Conservation (phyloP, 2,797 vertebrate genomes). For the Neostethus bicornis region DNA sequence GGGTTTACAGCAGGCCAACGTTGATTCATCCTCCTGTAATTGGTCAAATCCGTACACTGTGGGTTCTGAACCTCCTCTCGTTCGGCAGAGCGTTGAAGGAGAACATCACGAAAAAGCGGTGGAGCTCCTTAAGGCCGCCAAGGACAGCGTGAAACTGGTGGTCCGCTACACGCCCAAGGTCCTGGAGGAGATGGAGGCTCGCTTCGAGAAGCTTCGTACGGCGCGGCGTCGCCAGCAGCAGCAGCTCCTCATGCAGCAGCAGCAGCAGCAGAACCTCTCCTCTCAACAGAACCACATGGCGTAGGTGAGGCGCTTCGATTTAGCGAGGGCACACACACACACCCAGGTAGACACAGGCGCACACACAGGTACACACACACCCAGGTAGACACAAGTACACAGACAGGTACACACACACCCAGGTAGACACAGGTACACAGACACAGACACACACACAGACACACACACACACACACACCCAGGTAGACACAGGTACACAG, state of each 20-base stretch:
- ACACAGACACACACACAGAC: too few relatives aligned
- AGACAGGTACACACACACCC: too few relatives aligned
- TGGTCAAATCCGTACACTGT: too few relatives aligned
- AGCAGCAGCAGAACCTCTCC: constrained; percentile 88
- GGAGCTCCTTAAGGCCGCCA: constrained; percentile 95
- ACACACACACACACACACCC: too few relatives aligned
- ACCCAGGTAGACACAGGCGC: too few relatives aligned
- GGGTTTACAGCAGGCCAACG: too few relatives aligned
- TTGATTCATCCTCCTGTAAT: too few relatives aligned
- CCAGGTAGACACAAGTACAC: too few relatives aligned
- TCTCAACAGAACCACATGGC: constrained; percentile 97
- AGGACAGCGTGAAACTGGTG: constrained; percentile 97
- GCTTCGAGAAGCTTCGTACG: constrained; percentile 96
- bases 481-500: too few relatives aligned
- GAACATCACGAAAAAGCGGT: constrained; percentile 98
- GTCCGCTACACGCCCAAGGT: constrained; percentile 99
- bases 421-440: too few relatives aligned
- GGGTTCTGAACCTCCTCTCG: neutral
- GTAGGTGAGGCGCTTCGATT: constrained; percentile 94
- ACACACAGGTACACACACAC: too few relatives aligned
- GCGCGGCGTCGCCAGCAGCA: constrained; percentile 96
- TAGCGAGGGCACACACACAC: too few relatives aligned
- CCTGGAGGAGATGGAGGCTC: constrained; percentile 98
- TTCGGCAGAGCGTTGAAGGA: constrained; percentile 92
- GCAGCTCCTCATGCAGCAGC: constrained; percentile 92